These are phyloP conservation scores for Larimichthys polyactis DNA, from an alignment of 2,113 vertebrate species.

Conservation along the genomic window DNA sequence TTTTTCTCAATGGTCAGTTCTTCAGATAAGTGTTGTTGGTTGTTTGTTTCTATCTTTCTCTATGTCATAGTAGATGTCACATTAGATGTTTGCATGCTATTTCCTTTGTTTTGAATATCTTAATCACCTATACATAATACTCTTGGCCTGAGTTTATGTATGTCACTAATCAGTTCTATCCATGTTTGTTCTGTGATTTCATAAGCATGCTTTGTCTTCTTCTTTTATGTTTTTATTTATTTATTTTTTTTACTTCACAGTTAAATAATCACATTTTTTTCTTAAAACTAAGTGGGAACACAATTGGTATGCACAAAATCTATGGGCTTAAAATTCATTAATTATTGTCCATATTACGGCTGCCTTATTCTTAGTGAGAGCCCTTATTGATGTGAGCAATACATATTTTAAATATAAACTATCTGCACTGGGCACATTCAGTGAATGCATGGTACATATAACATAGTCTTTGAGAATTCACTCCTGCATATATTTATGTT, in stretches of 20 bases:
- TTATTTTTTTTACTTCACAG: slow-evolving; percentile 7
- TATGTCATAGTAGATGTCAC: slow-evolving; percentile 62
- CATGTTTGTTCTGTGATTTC: slow-evolving; percentile 58
- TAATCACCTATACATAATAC: slow-evolving; percentile 74
- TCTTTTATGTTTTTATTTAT: slow-evolving; percentile 16
- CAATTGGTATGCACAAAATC: slow-evolving; percentile 13
- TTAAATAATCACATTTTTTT: neutral
- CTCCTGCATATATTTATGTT: neutral
- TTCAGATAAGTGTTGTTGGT: slow-evolving; percentile 76
- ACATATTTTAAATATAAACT: slow-evolving; percentile 7
- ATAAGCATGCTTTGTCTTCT: slow-evolving; percentile 64
- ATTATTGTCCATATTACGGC: slow-evolving; percentile 3
- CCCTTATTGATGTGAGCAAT: neutral
- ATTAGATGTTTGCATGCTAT: slow-evolving; percentile 81
- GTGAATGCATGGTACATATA: slow-evolving; percentile 5
- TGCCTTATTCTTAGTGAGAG: slow-evolving; percentile 35
- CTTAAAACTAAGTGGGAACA: neutral
- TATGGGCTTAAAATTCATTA: neutral
- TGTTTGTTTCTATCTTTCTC: slow-evolving; percentile 63
- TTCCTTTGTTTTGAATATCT: slow-evolving; percentile 64
- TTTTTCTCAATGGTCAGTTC: slow-evolving; percentile 72
- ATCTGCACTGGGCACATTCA: neutral
- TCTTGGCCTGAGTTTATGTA: slow-evolving; percentile 73
- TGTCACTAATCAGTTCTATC: slow-evolving; percentile 50
- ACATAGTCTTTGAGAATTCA: neutral